Evolutionary conservation across 1,140 invertebrate species (phyloP).

Genomic region (Agrilus planipennis): DNA sequence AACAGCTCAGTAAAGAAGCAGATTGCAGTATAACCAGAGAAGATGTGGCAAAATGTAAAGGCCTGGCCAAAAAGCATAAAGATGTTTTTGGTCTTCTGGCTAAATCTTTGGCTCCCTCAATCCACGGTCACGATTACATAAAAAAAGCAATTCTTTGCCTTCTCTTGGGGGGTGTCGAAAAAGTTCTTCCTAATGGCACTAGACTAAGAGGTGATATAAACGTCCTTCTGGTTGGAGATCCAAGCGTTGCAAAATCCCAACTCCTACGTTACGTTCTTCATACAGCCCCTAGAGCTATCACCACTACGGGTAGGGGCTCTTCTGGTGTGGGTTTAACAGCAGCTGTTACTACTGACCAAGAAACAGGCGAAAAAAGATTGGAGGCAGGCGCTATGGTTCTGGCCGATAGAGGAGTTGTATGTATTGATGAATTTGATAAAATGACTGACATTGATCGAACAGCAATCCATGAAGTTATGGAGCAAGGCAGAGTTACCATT

Average conservation of each 20-base stretch:
- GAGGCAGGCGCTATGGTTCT: conserved; percentile 99
- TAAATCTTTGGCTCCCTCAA: conserved; percentile 92
- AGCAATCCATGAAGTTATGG: conserved; percentile 98
- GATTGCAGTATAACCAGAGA: conserved; percentile 69
- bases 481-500: conserved; percentile 91
- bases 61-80: conserved; percentile 58
- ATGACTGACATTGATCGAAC: conserved; percentile 99
- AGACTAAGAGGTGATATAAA: conserved; percentile 97
- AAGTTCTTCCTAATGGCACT: conserved; percentile 90
- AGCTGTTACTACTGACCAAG: conserved; percentile 91
- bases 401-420: conserved; percentile 94
- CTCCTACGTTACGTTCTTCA: conserved; percentile 87
- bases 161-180: conserved; percentile 91
- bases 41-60: conserved; percentile 85
- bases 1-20: conserved; percentile 81
- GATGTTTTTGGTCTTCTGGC: conserved; percentile 87
- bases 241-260: conserved; percentile 98
- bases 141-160: conserved; percentile 96
- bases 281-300: conserved; percentile 89
- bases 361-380: conserved; percentile 69
- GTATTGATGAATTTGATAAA: conserved; percentile 99
- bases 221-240: conserved; percentile 94
- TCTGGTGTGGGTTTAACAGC: conserved; percentile 70
- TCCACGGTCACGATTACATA: conserved; percentile 94
- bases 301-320: conserved; percentile 91